Conservation (phyloP, 2,797 vertebrate genomes). For the Rhincodon typus region DNA sequence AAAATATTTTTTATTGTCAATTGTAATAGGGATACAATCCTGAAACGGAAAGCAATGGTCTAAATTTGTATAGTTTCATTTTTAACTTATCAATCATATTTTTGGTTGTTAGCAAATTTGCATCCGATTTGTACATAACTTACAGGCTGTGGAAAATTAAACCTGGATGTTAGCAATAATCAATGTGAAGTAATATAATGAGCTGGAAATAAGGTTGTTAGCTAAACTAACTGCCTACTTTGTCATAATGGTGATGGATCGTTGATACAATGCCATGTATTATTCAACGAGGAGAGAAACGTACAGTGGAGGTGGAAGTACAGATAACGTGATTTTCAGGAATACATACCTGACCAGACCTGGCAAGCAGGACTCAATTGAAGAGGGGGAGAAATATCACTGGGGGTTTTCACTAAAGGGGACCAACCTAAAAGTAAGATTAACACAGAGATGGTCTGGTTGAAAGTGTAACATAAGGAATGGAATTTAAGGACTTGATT, state of each 20-base stretch:
- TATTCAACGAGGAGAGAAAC: background rate
- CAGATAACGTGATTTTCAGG: background rate
- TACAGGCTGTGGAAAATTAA: background rate
- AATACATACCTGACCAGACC: background rate
- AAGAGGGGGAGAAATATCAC: too few species aligned
- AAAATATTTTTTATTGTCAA: constrained; percentile 41
- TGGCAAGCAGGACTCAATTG: too few species aligned
- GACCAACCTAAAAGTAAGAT: too few species aligned
- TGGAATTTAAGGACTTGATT: too few species aligned
- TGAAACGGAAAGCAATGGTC: constrained; percentile 41
- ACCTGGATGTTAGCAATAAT: background rate
- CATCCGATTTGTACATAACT: background rate
- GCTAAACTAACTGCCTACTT: background rate
- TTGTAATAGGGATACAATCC: constrained; percentile 48
- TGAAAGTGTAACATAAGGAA: too few species aligned
- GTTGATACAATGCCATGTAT: background rate
- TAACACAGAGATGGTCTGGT: too few species aligned
- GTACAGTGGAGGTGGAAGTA: background rate
- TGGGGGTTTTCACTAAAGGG: too few species aligned
- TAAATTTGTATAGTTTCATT: background rate
- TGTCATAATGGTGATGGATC: background rate
- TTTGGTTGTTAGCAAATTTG: background rate
- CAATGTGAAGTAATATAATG: background rate
- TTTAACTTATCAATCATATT: background rate
- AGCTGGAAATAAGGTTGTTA: background rate